Conservation (phyloP, 2,113 vertebrate genomes). For the Tragelaphus buxtoni region DNA sequence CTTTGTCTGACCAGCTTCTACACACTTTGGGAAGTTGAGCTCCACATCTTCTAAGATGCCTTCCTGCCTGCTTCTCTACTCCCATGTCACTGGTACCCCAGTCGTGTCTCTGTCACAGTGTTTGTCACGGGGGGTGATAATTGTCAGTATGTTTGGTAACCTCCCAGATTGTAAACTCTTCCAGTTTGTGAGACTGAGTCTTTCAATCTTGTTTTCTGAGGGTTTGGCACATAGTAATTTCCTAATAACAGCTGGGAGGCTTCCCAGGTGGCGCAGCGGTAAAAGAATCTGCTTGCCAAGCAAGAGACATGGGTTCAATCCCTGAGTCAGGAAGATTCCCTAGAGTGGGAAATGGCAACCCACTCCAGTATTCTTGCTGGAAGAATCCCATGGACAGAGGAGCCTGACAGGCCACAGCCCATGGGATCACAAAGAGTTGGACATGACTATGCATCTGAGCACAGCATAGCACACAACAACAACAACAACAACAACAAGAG, state of each 20-base stretch:
- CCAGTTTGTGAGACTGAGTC: neutral
- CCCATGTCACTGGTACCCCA: neutral
- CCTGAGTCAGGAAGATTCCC: neutral
- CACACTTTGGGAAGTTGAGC: neutral
- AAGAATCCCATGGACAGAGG: neutral
- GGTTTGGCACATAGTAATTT: neutral
- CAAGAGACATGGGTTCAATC: neutral
- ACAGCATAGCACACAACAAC: neutral
- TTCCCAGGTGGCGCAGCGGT: neutral
- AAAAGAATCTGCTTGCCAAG: neutral
- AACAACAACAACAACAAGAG: neutral
- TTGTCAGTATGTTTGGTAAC: neutral
- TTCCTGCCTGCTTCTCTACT: neutral
- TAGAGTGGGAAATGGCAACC: neutral
- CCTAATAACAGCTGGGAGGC: neutral
- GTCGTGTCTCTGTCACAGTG: neutral
- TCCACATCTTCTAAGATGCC: neutral
- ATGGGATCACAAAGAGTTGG: neutral
- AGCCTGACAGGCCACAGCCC: neutral
- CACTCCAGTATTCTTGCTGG: neutral
- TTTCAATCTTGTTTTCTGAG: constrained; percentile 6
- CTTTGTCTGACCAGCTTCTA: neutral
- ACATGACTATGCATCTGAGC: neutral
- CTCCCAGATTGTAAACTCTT: neutral
- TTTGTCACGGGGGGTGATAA: neutral